phyloP scores from a whole-genome alignment of 1,140 invertebrate species.

The Zaprionus inermis region DNA sequence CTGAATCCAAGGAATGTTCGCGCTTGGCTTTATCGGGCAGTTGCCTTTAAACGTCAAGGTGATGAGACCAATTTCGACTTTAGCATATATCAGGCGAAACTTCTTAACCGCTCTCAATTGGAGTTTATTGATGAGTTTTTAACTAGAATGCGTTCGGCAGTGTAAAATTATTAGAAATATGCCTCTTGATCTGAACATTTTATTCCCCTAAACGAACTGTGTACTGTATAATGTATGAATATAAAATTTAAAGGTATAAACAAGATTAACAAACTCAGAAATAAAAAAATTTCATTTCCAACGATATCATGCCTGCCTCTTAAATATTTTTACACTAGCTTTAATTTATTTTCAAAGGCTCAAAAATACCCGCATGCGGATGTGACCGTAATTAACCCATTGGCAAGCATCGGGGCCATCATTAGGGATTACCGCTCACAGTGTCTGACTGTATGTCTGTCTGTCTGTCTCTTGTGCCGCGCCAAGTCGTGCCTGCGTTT shows the following conservation, averaged over 20 bases:
- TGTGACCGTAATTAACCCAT: conserved; percentile 28
- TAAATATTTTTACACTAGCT: neutral
- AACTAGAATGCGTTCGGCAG: conserved; percentile 39
- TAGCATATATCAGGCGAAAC: conserved; percentile 33
- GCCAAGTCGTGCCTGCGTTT: neutral
- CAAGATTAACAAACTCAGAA: no score
- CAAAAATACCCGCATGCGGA: conserved; percentile 1
- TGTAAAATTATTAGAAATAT: conserved; percentile 15
- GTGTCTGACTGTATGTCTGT: neutral
- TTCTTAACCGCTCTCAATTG: conserved; percentile 12
- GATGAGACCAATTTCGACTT: conserved; percentile 52
- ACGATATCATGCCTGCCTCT: no score
- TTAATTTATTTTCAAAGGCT: conserved; percentile 25
- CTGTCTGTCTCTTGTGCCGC: neutral
- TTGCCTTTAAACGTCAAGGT: conserved; percentile 43
- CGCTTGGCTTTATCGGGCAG: conserved; percentile 60
- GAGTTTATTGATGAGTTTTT: conserved; percentile 55
- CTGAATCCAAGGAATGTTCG: conserved; percentile 45
- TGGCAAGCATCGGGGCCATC: conserved; percentile 27
- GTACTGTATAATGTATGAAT: neutral
- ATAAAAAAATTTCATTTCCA: no score
- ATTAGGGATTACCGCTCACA: conserved; percentile 36
- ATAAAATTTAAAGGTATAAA: neutral
- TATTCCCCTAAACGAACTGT: neutral
- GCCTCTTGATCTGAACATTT: neutral